Conservation (phyloP, 2,113 vertebrate genomes). For the Typhlomys cinereus region DNA sequence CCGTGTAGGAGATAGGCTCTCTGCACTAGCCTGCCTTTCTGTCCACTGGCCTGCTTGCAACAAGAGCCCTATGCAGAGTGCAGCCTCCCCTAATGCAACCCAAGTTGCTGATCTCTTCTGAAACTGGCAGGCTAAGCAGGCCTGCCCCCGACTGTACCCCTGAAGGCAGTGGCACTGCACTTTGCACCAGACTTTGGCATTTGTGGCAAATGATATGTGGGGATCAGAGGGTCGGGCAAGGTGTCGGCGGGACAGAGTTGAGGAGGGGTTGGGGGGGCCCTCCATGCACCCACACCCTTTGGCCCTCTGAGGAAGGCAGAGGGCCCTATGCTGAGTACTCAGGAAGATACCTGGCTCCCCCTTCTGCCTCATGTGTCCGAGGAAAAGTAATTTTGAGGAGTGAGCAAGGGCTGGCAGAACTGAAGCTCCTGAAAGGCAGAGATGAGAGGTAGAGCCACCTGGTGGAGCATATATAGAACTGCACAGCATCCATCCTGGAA, state of each 20-base stretch:
- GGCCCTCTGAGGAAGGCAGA: not conserved
- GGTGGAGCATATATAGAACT: conserved; percentile 6
- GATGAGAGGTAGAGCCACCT: not conserved
- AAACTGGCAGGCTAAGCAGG: not conserved
- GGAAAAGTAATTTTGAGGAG: not conserved
- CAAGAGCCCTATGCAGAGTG: not conserved
- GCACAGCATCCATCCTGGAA: not conserved
- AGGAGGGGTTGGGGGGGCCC: not conserved
- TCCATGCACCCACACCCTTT: not conserved
- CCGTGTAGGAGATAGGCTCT: not conserved
- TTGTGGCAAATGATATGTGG: not conserved
- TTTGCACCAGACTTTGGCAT: conserved; percentile 52
- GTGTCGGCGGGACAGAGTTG: not conserved
- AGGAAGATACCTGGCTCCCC: not conserved
- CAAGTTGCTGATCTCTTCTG: not conserved
- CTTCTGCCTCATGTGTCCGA: not conserved
- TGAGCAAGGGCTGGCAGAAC: accelerated
- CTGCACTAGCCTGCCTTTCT: not conserved
- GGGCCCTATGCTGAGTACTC: not conserved
- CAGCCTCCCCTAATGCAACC: not conserved
- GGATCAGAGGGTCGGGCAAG: conserved; percentile 6
- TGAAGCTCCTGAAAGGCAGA: accelerated
- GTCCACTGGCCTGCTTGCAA: not conserved
- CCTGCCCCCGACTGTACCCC: not conserved
- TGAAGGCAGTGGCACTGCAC: not conserved